Conservation (phyloP, 2,888 invertebrate genomes). For the Drymonia ruficornis region DNA sequence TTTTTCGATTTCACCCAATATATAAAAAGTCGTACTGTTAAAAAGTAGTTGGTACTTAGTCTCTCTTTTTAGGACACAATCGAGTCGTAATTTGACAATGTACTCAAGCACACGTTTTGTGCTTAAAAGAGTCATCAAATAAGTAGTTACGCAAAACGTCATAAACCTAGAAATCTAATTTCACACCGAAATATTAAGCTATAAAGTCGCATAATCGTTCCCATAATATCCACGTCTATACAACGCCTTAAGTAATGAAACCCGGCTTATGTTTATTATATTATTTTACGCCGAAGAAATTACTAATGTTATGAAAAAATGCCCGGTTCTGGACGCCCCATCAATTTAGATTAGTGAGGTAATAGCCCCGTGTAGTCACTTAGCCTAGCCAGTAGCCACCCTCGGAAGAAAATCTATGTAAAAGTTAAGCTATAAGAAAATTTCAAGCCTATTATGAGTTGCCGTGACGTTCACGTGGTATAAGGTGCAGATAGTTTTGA, state of each 20-base stretch:
- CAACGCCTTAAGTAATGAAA: constrained; percentile 78
- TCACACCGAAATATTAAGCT: constrained; percentile 40
- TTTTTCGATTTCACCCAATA: too few species aligned
- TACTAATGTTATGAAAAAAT: constrained; percentile 81
- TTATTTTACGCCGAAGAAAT: constrained; percentile 82
- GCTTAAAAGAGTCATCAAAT: neutral
- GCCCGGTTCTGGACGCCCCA: constrained; percentile 78
- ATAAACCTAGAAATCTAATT: constrained; percentile 48
- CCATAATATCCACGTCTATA: constrained; percentile 58
- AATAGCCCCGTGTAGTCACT: constrained; percentile 66
- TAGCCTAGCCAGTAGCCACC: constrained; percentile 61
- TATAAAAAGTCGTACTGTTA: too few species aligned
- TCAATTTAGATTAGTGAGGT: constrained; percentile 83
- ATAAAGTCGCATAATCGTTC: constrained; percentile 57
- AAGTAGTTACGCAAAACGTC: constrained; percentile 10
- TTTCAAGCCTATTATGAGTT: constrained; percentile 79
- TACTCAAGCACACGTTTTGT: too few species aligned
- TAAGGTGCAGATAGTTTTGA: constrained; percentile 44
- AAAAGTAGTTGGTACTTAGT: too few species aligned
- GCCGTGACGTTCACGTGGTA: constrained; percentile 58
- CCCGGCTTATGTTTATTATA: constrained; percentile 70
- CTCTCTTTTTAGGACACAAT: too few species aligned
- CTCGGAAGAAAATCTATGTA: constrained; percentile 77
- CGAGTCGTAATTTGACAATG: too few species aligned
- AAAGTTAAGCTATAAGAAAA: constrained; percentile 80